A percentile compares a stretch with the other conserved stretches of the same genome.
phyloP scores from a whole-genome alignment of 2,797 vertebrate genomes.

The Cossypha heuglini region DNA sequence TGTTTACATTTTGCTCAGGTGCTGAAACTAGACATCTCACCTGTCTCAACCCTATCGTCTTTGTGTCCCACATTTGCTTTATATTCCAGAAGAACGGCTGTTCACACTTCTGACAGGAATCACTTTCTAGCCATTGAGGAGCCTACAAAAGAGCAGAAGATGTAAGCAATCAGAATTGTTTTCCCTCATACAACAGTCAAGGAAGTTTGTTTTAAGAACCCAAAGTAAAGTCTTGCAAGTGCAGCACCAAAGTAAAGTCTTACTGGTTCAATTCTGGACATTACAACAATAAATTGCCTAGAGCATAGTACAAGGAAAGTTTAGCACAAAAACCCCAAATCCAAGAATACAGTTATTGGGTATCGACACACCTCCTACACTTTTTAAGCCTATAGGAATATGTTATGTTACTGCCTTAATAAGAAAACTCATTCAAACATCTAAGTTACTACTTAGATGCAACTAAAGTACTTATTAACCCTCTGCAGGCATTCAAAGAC shows the following conservation, averaged over 20 bases:
- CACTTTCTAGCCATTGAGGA: conserved; percentile 87
- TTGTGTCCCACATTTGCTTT: conserved; percentile 94
- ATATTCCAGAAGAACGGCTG: conserved; percentile 91
- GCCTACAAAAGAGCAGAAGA: conserved; percentile 70
- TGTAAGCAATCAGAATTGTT: background rate
- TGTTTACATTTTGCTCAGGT: background rate
- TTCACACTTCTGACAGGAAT: conserved; percentile 88
- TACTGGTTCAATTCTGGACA: background rate
- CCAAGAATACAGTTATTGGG: background rate
- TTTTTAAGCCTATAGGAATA: background rate
- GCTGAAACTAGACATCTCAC: conserved; percentile 66
- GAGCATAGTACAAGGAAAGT: background rate
- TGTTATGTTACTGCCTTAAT: background rate
- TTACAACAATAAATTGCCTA: background rate
- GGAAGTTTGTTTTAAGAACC: background rate
- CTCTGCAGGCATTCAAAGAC: background rate
- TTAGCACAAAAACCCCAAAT: background rate
- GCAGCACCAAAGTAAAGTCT: background rate
- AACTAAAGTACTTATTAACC: background rate
- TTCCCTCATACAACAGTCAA: background rate
- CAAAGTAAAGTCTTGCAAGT: background rate
- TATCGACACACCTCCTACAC: background rate
- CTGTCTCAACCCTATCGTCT: conserved; percentile 92
- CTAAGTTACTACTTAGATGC: background rate
- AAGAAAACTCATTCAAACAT: background rate